Evolutionary conservation across 1,140 invertebrate species (phyloP).

Genomic region (Zaprionus kolodkinae): DNA sequence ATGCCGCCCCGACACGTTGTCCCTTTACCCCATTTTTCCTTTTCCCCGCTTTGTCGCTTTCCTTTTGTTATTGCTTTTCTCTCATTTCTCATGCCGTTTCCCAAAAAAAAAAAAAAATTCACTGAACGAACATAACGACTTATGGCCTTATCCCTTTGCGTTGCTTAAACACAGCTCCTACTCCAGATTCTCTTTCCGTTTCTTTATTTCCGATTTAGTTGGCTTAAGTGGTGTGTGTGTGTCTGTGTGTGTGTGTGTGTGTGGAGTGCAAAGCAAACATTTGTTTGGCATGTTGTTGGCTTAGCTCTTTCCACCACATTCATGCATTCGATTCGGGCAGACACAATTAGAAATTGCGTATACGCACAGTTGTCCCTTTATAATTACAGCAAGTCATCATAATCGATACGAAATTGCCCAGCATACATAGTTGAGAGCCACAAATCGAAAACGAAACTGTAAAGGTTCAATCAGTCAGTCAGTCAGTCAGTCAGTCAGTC

Average conservation of each 20-base stretch:
- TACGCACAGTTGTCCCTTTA: constrained; percentile 32
- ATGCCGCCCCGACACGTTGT: constrained; percentile 68
- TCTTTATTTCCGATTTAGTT: constrained; percentile 34
- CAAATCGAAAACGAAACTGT: constrained; percentile 22
- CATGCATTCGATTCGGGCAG: background rate
- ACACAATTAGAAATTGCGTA: constrained; percentile 51
- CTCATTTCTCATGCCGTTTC: constrained; percentile 19
- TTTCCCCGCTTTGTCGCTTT: too few species aligned
- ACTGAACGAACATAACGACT: constrained; percentile 66
- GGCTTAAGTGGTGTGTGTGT: constrained; percentile 2
- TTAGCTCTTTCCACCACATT: constrained; percentile 8
- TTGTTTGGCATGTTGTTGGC: constrained; percentile 15
- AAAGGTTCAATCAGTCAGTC: constrained; percentile 11
- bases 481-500: background rate
- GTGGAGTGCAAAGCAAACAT: constrained; percentile 8
- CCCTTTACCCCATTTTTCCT: background rate
- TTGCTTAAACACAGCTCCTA: constrained; percentile 46
- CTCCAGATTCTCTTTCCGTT: constrained; percentile 10
- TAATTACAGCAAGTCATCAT: background rate
- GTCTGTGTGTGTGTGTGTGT: background rate
- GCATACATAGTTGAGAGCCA: background rate
- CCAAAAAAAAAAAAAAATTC: constrained; percentile 55
- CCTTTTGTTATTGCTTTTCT: constrained; percentile 41
- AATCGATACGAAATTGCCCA: background rate
- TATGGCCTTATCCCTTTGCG: constrained; percentile 70